Percentiles rank a stretch among this genome's conserved stretches.
These are phyloP conservation scores for Heliconius cydno DNA, from an alignment of 2,888 invertebrate genomes.

Conservation along the genomic window DNA sequence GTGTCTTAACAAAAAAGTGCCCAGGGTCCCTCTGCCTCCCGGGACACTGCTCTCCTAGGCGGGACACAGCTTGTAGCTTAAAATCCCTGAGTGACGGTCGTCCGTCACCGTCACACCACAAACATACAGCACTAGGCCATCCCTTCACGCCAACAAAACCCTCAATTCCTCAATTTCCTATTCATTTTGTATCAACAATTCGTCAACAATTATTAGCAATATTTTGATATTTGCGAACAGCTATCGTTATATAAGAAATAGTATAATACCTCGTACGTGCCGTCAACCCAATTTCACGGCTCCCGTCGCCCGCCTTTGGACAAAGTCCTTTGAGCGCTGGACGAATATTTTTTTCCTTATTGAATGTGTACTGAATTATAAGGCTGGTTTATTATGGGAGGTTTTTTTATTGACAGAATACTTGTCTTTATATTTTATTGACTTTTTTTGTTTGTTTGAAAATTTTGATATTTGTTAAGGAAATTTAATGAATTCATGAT, in stretches of 20 bases:
- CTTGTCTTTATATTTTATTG: slow-evolving; percentile 11
- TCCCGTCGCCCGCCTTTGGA: slow-evolving; percentile 46
- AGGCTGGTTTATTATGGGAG: slow-evolving; percentile 23
- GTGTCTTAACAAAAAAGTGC: too few species aligned
- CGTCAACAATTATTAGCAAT: slow-evolving; percentile 33
- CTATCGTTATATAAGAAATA: slow-evolving; percentile 36
- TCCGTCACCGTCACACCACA: too few species aligned
- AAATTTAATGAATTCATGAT: not conserved
- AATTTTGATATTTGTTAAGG: not conserved
- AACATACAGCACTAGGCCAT: too few species aligned
- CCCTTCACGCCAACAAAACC: too few species aligned
- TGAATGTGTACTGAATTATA: slow-evolving; percentile 40
- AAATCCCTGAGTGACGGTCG: too few species aligned
- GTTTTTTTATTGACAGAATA: slow-evolving; percentile 9
- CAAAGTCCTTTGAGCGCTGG: slow-evolving; percentile 49
- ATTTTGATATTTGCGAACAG: slow-evolving; percentile 37
- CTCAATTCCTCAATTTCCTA: not conserved
- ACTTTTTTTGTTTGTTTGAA: not conserved
- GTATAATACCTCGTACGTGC: slow-evolving; percentile 49
- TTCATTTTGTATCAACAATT: slow-evolving; percentile 19
- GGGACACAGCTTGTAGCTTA: too few species aligned
- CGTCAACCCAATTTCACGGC: slow-evolving; percentile 55
- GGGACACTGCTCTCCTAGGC: too few species aligned
- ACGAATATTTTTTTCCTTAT: slow-evolving; percentile 44
- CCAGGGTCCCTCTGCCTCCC: too few species aligned